These are phyloP conservation scores for Sesamia inferens DNA, from an alignment of 2,888 invertebrate species.

Conservation along the genomic window DNA sequence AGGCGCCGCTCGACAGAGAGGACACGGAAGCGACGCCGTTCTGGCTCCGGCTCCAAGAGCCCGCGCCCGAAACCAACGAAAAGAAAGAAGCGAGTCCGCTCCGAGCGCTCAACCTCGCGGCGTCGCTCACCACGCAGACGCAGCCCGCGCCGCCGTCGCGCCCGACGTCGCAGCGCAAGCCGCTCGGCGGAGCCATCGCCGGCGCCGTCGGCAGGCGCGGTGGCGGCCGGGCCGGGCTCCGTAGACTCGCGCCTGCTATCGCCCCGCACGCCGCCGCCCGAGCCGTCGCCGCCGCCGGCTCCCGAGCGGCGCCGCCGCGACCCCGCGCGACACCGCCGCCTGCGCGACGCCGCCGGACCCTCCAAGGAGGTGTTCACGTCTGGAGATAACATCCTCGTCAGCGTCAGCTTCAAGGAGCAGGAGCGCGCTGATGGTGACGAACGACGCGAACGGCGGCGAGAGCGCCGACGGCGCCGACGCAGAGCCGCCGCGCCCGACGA, in stretches of 20 bases:
- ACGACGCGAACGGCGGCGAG: conserved; percentile 67
- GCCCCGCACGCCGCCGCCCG: conserved; percentile 72
- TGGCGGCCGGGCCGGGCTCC: conserved; percentile 64
- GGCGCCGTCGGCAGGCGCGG: conserved; percentile 67
- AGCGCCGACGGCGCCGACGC: conserved; percentile 66
- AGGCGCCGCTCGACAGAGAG: conserved; percentile 71
- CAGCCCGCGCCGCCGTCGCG: conserved; percentile 70
- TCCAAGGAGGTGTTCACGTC: conserved; percentile 98
- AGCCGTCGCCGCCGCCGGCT: conserved; percentile 79
- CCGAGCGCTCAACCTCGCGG: conserved; percentile 70
- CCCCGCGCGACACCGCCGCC: conserved; percentile 70
- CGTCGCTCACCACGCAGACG: conserved; percentile 68
- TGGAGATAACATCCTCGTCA: conserved; percentile 97
- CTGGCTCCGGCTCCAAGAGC: conserved; percentile 64
- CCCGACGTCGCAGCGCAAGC: conserved; percentile 63
- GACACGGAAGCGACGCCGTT: conserved; percentile 72
- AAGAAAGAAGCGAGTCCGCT: conserved; percentile 78
- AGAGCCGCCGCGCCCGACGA: conserved; percentile 61
- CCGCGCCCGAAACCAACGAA: conserved; percentile 73
- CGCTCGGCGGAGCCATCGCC: conserved; percentile 54
- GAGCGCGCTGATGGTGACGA: conserved; percentile 72
- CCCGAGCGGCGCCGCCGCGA: conserved; percentile 76
- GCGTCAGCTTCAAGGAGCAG: conserved; percentile 96
- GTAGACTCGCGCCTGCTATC: conserved; percentile 72
- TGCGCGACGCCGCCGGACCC: conserved; percentile 86